Evolutionary conservation across 2,888 invertebrate species (phyloP).

Genomic region (Melanotus villosus): DNA sequence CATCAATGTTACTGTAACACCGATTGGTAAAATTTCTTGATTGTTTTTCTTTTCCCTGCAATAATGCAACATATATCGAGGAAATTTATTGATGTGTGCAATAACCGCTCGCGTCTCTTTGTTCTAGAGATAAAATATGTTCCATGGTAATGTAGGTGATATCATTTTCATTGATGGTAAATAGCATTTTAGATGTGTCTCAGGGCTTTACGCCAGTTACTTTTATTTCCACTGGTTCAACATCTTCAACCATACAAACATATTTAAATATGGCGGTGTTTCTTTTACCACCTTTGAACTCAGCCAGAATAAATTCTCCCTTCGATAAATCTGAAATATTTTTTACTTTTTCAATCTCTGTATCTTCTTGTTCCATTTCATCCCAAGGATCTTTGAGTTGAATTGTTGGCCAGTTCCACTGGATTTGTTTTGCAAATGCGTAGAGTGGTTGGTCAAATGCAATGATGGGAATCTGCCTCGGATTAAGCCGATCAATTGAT

Average conservation of each 20-base stretch:
- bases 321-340: not conserved
- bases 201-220: not conserved
- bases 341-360: not conserved
- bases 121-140: not conserved
- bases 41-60: too few species aligned
- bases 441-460: too few species aligned
- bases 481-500: too few species aligned
- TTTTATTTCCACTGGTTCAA: not conserved
- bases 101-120: too few species aligned
- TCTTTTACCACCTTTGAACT: constrained; percentile 4
- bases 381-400: too few species aligned
- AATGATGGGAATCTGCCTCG: too few species aligned
- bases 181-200: not conserved
- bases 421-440: too few species aligned
- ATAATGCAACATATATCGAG: too few species aligned
- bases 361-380: constrained; percentile 6
- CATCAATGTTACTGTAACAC: too few species aligned
- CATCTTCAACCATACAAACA: constrained; percentile 3
- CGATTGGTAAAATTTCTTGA: too few species aligned
- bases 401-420: too few species aligned
- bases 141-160: constrained; percentile 1
- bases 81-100: too few species aligned
- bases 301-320: not conserved
- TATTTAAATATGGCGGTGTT: constrained; percentile 8
- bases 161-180: not conserved